These are phyloP conservation scores for Tanaodytes sp. DNA, from an alignment of 2,888 invertebrate genomes.

Conservation along the genomic window DNA sequence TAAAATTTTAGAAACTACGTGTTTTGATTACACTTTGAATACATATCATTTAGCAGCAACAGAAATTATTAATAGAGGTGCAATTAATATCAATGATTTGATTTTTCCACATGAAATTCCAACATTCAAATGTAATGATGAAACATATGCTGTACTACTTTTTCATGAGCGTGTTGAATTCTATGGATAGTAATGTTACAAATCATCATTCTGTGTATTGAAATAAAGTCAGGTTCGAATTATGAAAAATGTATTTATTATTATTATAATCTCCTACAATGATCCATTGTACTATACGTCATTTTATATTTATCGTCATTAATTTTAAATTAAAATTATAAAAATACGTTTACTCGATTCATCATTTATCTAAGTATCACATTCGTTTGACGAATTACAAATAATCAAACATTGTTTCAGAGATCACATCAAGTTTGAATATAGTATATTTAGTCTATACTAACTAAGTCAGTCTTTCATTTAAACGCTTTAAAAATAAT, in stretches of 20 bases:
- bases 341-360: too few relatives aligned
- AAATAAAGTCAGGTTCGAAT: too few relatives aligned
- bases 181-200: slow-evolving; percentile 19
- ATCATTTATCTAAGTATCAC: too few relatives aligned
- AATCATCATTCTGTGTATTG: too few relatives aligned
- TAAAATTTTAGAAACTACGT: slow-evolving; percentile 7
- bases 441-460: too few relatives aligned
- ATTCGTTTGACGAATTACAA: too few relatives aligned
- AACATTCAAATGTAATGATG: slow-evolving; percentile 1
- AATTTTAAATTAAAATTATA: neutral
- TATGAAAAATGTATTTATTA: too few relatives aligned
- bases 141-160: slow-evolving; percentile 24
- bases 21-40: slow-evolving; percentile 25
- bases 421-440: too few relatives aligned
- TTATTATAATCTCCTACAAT: too few relatives aligned
- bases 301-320: neutral
- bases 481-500: neutral
- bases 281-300: too few relatives aligned
- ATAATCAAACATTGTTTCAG: too few relatives aligned
- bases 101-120: slow-evolving; percentile 34
- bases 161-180: slow-evolving; percentile 28
- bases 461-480: too few relatives aligned
- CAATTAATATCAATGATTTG: slow-evolving; percentile 15
- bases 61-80: slow-evolving; percentile 10
- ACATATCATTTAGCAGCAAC: slow-evolving; percentile 12